These are phyloP conservation scores for Bos taurus DNA, from an alignment of 2,113 vertebrate species.

Conservation along the genomic window DNA sequence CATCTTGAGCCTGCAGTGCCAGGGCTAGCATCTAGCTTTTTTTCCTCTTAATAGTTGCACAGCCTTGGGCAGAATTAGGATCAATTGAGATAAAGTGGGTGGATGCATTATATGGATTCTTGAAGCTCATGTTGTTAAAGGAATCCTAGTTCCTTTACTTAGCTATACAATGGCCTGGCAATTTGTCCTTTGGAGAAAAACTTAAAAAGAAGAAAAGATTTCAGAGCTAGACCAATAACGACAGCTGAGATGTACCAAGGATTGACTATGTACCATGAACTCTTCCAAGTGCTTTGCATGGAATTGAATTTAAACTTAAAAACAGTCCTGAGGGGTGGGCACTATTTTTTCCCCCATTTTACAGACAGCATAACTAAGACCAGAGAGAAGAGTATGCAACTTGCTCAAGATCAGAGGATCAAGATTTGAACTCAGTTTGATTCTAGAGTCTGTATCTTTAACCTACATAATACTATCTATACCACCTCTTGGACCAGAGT, in stretches of 20 bases:
- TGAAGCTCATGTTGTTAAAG: neutral
- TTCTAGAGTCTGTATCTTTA: neutral
- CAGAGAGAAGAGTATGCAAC: neutral
- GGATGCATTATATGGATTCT: neutral
- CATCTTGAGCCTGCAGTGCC: neutral
- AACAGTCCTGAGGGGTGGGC: neutral
- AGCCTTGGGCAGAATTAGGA: conserved; percentile 9
- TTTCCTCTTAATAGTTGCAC: neutral
- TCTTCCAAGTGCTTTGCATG: neutral
- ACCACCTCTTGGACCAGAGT: neutral
- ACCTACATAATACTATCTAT: neutral
- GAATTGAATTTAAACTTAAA: neutral
- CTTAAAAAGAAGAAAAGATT: conserved; percentile 15
- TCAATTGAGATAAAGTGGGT: neutral
- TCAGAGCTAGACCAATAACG: neutral
- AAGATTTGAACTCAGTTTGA: neutral
- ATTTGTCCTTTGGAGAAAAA: conserved; percentile 1
- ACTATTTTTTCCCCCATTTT: neutral
- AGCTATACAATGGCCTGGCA: neutral
- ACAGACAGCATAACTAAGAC: neutral
- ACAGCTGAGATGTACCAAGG: neutral
- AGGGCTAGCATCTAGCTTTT: neutral
- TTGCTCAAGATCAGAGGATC: neutral
- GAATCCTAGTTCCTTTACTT: neutral
- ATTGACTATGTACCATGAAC: neutral